phyloP scores from a whole-genome alignment of 2,113 vertebrate genomes.

The Paramisgurnus dabryanus region DNA sequence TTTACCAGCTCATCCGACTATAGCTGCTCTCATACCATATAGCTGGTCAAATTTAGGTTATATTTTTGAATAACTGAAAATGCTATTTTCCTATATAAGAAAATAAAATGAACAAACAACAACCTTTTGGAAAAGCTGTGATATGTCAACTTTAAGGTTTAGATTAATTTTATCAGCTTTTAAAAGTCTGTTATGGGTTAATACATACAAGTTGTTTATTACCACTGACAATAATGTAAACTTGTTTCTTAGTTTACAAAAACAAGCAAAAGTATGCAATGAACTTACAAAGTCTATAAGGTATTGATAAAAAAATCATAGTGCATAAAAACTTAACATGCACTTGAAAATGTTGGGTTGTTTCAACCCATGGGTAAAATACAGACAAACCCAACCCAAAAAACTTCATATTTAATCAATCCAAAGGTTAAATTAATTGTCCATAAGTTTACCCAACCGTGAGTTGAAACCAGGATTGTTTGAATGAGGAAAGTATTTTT shows the following conservation, averaged over 20 bases:
- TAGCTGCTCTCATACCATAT: conserved; percentile 50
- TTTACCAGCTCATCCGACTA: conserved; percentile 47
- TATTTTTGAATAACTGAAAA: conserved; percentile 69
- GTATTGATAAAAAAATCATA: too few relatives aligned
- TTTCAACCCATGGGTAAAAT: too few relatives aligned
- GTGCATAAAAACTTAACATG: too few relatives aligned
- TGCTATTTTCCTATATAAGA: conserved; percentile 80
- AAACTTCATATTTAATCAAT: too few relatives aligned
- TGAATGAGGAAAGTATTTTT: too few relatives aligned
- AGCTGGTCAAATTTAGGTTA: conserved; percentile 58
- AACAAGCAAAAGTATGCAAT: neutral
- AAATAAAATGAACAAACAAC: conserved; percentile 70
- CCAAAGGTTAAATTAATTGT: too few relatives aligned
- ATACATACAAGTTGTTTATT: neutral
- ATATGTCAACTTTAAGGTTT: conserved; percentile 1
- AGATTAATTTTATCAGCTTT: neutral
- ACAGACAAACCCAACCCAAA: too few relatives aligned
- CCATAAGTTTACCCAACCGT: too few relatives aligned
- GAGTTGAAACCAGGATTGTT: too few relatives aligned
- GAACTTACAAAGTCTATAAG: too few relatives aligned
- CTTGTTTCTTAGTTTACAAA: neutral
- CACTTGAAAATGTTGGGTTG: too few relatives aligned
- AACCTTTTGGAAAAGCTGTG: conserved; percentile 15
- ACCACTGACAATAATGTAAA: neutral
- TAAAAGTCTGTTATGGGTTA: neutral